phyloP scores from a whole-genome alignment of 2,888 invertebrate species.

The Scaptomyza tumidula region DNA sequence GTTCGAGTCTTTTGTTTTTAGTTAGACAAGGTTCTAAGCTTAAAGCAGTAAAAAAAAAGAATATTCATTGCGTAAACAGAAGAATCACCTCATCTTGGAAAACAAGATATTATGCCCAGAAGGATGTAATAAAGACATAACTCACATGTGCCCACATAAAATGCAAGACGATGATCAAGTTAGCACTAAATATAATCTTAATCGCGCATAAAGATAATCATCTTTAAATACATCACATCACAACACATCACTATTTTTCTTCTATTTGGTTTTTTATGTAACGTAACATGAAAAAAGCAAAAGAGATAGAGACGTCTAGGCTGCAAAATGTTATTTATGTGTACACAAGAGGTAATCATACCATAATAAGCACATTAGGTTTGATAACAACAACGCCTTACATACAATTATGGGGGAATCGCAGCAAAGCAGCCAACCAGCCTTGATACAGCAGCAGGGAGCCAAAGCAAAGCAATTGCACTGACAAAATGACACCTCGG shows the following conservation, averaged over 20 bases:
- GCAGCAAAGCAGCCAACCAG: background rate
- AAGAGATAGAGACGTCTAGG: background rate
- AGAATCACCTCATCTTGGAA: background rate
- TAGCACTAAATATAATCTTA: background rate
- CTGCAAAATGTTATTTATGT: conserved; percentile 6
- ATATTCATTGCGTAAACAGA: background rate
- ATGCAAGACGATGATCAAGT: background rate
- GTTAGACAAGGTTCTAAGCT: conserved; percentile 27
- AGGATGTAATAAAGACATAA: background rate
- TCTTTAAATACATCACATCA: background rate
- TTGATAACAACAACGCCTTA: conserved; percentile 33
- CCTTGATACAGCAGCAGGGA: conserved; percentile 18
- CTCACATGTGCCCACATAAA: background rate
- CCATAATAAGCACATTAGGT: conserved; percentile 59
- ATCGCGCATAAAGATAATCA: background rate
- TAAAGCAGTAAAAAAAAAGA: background rate
- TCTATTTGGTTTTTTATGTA: background rate
- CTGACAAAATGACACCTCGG: conserved; percentile 57
- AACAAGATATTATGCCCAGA: background rate
- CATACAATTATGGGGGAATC: conserved; percentile 40
- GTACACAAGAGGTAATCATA: conserved; percentile 25
- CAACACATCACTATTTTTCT: background rate
- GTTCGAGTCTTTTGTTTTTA: conserved; percentile 19
- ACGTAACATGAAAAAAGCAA: background rate
- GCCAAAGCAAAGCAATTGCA: conserved; percentile 38